phyloP scores from a whole-genome alignment of 2,888 invertebrate species.

The Pristionchus japonicus region DNA sequence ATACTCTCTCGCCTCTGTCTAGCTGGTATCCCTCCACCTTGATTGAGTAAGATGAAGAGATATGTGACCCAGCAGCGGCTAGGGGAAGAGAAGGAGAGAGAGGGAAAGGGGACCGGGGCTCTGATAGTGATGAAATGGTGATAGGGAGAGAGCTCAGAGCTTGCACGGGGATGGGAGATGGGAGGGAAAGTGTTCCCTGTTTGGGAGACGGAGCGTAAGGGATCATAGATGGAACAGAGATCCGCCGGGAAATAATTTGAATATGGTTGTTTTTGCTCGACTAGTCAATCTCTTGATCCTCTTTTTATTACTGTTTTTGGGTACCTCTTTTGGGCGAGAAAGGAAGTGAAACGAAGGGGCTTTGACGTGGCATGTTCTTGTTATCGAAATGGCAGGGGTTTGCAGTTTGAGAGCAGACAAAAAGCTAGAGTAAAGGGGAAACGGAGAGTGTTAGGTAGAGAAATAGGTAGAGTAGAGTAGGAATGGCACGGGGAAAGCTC shows the following conservation, averaged over 20 bases:
- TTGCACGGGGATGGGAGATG: neutral
- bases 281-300: neutral
- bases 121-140: neutral
- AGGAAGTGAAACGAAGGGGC: neutral
- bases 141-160: neutral
- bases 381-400: constrained; percentile 4
- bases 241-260: neutral
- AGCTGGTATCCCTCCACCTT: neutral
- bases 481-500: neutral
- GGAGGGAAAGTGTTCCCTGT: neutral
- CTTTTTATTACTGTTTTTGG: neutral
- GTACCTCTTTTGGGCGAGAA: neutral
- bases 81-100: neutral
- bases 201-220: neutral
- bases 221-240: neutral
- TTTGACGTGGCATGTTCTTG: constrained; percentile 25
- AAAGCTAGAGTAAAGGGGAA: neutral
- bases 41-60: constrained; percentile 32
- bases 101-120: neutral
- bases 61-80: neutral
- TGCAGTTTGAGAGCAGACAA: constrained; percentile 9
- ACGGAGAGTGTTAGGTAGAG: neutral
- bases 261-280: neutral
- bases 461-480: neutral
- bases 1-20: too few relatives aligned